Evolutionary conservation across 2,113 vertebrate species (phyloP).

Genomic region (Toxostoma redivivum): DNA sequence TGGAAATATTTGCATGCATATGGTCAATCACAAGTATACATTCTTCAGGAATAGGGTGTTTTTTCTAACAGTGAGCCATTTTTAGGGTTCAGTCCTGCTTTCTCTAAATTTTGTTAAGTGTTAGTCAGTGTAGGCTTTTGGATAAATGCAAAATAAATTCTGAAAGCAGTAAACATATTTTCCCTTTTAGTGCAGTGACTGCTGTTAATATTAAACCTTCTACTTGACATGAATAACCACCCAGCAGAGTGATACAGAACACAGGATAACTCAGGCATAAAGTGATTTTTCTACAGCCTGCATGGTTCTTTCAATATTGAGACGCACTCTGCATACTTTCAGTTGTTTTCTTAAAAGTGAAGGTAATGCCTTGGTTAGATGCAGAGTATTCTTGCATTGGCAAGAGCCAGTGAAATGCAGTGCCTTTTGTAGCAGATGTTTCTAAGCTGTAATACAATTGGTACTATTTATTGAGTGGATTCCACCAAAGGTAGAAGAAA

Average conservation of each 20-base stretch:
- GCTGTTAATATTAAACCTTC: neutral
- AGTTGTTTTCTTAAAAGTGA: neutral
- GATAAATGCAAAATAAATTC: neutral
- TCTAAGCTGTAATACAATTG: neutral
- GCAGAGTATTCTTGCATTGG: neutral
- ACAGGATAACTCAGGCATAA: neutral
- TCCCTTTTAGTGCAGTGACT: neutral
- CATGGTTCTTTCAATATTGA: neutral
- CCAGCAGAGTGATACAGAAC: neutral
- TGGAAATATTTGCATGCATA: neutral
- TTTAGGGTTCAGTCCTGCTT: neutral
- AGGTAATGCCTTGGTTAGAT: neutral
- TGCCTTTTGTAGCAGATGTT: neutral
- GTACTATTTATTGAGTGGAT: slow-evolving; percentile 1
- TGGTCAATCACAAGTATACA: neutral
- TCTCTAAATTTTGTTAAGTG: neutral
- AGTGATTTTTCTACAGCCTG: slow-evolving; percentile 12
- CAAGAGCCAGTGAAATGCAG: neutral
- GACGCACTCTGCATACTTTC: neutral
- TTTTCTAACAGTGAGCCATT: neutral
- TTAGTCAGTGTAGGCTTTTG: neutral
- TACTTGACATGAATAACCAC: slow-evolving; percentile 3
- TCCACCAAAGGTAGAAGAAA: neutral
- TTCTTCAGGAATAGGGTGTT: neutral
- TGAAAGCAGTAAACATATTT: neutral